Evolutionary conservation across 2,888 invertebrate genomes (phyloP), one percentile per base, ranked within the genome.

Genomic region (Pollenia angustigena): DNA sequence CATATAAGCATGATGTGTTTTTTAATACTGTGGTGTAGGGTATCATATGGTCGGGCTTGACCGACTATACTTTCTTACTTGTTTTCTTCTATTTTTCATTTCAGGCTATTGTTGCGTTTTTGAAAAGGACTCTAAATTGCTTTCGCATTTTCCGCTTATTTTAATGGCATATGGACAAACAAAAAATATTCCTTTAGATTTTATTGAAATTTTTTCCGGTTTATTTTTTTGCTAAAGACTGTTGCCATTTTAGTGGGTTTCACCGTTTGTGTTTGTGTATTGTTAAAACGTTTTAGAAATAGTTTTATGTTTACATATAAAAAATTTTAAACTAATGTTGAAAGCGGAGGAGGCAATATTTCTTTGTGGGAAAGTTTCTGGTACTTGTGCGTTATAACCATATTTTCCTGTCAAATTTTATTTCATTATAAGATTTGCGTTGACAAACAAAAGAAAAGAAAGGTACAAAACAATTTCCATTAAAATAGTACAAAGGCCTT

Each of bases 151-250:
- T 50, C 32, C 48, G 56, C 18, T 69, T 71, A 16, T 71, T 71
- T 44, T 16, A 3, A 54, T 71, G 42, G 40, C 71, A 71, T 71
- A 54, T 54, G 1, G 6, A 32, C 6, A 32, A 32, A 7, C 6
- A 54, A 71, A 54, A 42, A 11, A 71, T 71, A 54, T 54, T 42
- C 54, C 40, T 18, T 14, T 14, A 71, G 42, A 54, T 54, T 54
- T 71, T 71, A 71, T 71, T 71, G 54, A 54, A 11, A n/a, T 44
- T 42, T 71, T 71, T 54, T 18, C 42, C 54, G 11, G 62, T 11
- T 54, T 54, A 40, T 69, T 71, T 71, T 71, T 52, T 48, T 46
- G 48, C 23, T 48, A 48, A 16, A 66, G 48, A 66, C 50, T 56
- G 18, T 56, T 56, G 18, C 18, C 56, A 56, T 23, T 56, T 23